phyloP scores from a whole-genome alignment of 2,113 vertebrate genomes.

The Myiozetetes cayanensis region DNA sequence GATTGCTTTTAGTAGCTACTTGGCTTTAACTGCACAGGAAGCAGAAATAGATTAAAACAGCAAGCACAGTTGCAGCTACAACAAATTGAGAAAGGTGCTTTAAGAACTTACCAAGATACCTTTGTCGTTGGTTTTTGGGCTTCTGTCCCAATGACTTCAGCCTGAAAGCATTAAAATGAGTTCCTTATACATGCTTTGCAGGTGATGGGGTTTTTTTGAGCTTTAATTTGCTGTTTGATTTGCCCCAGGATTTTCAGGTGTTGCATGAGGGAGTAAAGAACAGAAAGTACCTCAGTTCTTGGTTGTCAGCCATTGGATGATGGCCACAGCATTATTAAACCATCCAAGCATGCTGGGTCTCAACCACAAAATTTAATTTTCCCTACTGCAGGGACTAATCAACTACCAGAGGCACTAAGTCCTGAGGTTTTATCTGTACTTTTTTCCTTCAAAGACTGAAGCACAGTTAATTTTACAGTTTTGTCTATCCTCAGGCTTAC shows the following conservation, averaged over 20 bases:
- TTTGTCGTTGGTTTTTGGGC: constrained; percentile 65
- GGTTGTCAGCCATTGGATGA: constrained; percentile 87
- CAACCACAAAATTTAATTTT: constrained; percentile 86
- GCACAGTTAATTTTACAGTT: constrained; percentile 77
- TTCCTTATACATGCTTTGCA: constrained; percentile 82
- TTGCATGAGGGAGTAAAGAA: constrained; percentile 83
- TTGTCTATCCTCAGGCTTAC: constrained; percentile 78
- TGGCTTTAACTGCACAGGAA: constrained; percentile 15
- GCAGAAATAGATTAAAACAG: constrained; percentile 10
- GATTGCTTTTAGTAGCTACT: constrained; percentile 10
- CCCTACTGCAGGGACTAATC: constrained; percentile 80
- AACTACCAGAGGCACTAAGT: constrained; percentile 73
- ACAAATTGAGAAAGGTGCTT: constrained; percentile 42
- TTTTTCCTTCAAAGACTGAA: constrained; percentile 63
- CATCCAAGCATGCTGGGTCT: constrained; percentile 84
- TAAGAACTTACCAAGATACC: constrained; percentile 57
- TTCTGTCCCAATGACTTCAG: constrained; percentile 81
- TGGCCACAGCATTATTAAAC: constrained; percentile 94
- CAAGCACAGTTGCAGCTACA: constrained; percentile 13
- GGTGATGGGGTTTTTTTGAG: constrained; percentile 80
- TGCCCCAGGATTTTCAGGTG: constrained; percentile 89
- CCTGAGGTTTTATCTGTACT: constrained; percentile 73
- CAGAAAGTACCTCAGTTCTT: constrained; percentile 82
- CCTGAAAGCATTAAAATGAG: constrained; percentile 88
- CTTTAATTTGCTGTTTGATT: constrained; percentile 84